A percentile compares a stretch with the other conserved stretches of the same genome.
phyloP scores from a whole-genome alignment of 2,797 vertebrate species.

The Pipistrellus nathusii region DNA sequence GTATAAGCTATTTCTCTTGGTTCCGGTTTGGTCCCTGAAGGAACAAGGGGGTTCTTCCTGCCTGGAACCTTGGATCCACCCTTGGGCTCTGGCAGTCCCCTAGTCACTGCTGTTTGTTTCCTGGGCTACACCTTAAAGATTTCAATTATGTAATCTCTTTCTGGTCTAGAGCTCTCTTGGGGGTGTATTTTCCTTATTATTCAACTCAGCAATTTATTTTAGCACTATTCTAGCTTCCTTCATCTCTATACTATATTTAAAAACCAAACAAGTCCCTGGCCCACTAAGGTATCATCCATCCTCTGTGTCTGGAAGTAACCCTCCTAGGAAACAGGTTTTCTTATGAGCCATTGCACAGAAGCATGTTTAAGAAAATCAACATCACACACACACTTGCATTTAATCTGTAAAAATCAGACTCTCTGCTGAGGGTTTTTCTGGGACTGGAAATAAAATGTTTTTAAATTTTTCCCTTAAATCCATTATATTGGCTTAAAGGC shows the following conservation, averaged over 20 bases:
- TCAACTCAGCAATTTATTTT: slow-evolving; percentile 27
- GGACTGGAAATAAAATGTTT: slow-evolving; percentile 45
- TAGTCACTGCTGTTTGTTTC: background rate
- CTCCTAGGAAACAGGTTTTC: slow-evolving; percentile 5
- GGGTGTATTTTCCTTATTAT: background rate
- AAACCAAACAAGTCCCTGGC: slow-evolving; percentile 39
- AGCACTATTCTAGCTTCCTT: background rate
- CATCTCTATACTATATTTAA: slow-evolving; percentile 36
- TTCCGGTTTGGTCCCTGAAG: background rate
- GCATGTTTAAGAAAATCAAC: background rate
- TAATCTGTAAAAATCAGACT: slow-evolving; percentile 34
- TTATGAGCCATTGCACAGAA: background rate
- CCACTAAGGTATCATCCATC: background rate
- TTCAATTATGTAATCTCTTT: background rate
- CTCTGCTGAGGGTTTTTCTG: background rate
- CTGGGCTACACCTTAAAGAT: slow-evolving; percentile 6
- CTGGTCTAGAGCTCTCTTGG: background rate
- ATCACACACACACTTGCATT: background rate
- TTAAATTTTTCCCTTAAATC: background rate
- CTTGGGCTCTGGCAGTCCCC: background rate
- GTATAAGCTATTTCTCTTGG: background rate
- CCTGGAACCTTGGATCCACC: background rate
- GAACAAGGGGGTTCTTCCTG: background rate
- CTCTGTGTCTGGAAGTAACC: background rate
- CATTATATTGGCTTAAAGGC: background rate